Evolutionary conservation across 2,113 vertebrate genomes (phyloP).

Genomic region (Phalacrocorax brasilianus): DNA sequence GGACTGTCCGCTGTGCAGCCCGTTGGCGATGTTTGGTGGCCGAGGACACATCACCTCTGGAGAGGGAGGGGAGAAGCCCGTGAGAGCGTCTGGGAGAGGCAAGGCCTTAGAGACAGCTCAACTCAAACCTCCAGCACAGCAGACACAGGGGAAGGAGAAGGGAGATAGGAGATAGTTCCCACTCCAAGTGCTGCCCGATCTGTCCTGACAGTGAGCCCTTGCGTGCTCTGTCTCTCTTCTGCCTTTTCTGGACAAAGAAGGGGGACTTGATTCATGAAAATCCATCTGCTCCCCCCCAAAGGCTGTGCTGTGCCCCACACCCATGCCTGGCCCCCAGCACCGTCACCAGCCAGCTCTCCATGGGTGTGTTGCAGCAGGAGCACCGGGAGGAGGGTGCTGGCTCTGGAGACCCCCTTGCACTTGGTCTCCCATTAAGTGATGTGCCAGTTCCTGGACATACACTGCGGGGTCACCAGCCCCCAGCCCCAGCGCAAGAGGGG

Average conservation of each 20-base stretch:
- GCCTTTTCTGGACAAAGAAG: not conserved
- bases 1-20: not conserved
- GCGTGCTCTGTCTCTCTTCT: not conserved
- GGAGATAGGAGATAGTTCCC: not conserved
- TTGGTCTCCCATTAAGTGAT: not conserved
- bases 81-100: not conserved
- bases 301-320: not conserved
- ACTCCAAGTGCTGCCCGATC: not conserved
- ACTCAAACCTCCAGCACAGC: not conserved
- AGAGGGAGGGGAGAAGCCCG: not conserved
- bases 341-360: accelerated
- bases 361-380: not conserved
- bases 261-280: not conserved
- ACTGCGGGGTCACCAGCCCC: not conserved
- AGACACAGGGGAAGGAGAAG: not conserved
- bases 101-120: not conserved
- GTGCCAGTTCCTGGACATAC: not conserved
- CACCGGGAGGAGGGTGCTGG: not conserved
- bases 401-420: not conserved
- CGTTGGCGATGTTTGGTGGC: not conserved
- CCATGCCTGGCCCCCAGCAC: not conserved
- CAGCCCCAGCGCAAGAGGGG: not conserved
- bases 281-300: not conserved
- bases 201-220: not conserved
- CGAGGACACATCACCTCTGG: not conserved